phyloP scores from a whole-genome alignment of 2,113 vertebrate species.

The Petrocephalus zakoni region DNA sequence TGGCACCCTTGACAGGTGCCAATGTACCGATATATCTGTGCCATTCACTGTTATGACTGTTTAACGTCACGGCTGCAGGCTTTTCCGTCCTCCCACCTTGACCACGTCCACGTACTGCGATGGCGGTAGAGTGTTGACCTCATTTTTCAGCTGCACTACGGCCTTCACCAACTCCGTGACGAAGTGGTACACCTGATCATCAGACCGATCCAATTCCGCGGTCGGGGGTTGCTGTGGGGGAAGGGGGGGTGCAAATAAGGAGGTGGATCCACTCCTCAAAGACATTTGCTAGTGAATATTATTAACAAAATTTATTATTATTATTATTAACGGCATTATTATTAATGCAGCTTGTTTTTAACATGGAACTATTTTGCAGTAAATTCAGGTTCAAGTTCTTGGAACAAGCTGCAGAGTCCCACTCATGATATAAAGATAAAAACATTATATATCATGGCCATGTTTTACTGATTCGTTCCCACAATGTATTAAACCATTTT shows the following conservation, averaged over 20 bases:
- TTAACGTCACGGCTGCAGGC: neutral
- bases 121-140: constrained; percentile 68
- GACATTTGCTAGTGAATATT: neutral
- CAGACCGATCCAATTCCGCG: constrained; percentile 84
- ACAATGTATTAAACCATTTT: too few relatives aligned
- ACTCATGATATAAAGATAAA: neutral
- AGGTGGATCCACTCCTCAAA: too few relatives aligned
- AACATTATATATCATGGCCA: neutral
- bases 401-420: neutral
- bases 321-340: too few relatives aligned
- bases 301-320: neutral
- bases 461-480: neutral
- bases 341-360: neutral
- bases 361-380: neutral
- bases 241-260: neutral
- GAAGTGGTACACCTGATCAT: constrained; percentile 76
- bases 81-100: constrained; percentile 61
- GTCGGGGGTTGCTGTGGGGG: constrained; percentile 70
- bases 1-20: neutral
- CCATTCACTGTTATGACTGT: neutral
- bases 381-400: neutral
- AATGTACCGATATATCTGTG: neutral
- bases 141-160: constrained; percentile 85
- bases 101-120: constrained; percentile 77
- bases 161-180: constrained; percentile 89